A percentile compares a stretch with the other conserved stretches of the same genome.
Evolutionary conservation across 2,797 vertebrate species (phyloP).

Genomic region (Coregonus ussuriensis): DNA sequence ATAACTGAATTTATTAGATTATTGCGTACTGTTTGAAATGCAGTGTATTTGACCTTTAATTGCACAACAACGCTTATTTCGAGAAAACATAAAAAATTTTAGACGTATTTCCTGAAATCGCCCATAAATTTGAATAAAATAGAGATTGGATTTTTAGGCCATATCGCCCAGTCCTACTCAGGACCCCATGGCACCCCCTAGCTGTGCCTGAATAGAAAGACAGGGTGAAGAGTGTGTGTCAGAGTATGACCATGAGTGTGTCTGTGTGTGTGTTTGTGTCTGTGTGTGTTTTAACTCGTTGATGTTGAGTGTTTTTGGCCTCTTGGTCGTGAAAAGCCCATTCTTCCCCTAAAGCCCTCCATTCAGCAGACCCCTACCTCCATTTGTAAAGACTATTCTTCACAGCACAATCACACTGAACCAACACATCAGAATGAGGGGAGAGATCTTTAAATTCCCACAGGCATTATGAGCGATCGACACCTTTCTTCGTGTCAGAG

Average conservation of each 20-base stretch:
- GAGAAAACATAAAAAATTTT: too few relatives aligned
- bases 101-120: too few relatives aligned
- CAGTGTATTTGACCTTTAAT: too few relatives aligned
- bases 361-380: conserved; percentile 33
- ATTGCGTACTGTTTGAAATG: too few relatives aligned
- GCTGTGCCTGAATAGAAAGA: background rate
- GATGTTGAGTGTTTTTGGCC: conserved; percentile 38
- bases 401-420: conserved; percentile 36
- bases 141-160: too few relatives aligned
- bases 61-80: too few relatives aligned
- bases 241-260: too few relatives aligned
- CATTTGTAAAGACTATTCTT: conserved; percentile 44
- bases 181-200: background rate
- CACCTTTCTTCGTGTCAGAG: background rate
- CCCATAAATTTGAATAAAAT: too few relatives aligned
- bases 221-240: too few relatives aligned
- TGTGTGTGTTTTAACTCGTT: conserved; percentile 41
- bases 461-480: background rate
- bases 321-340: conserved; percentile 18
- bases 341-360: conserved; percentile 45
- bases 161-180: background rate
- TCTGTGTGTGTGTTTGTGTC: too few relatives aligned
- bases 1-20: too few relatives aligned
- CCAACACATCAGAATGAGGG: conserved; percentile 6
- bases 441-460: background rate